These are phyloP conservation scores for Ametastegia equiseti DNA, from an alignment of 2,888 invertebrate species.

Conservation along the genomic window DNA sequence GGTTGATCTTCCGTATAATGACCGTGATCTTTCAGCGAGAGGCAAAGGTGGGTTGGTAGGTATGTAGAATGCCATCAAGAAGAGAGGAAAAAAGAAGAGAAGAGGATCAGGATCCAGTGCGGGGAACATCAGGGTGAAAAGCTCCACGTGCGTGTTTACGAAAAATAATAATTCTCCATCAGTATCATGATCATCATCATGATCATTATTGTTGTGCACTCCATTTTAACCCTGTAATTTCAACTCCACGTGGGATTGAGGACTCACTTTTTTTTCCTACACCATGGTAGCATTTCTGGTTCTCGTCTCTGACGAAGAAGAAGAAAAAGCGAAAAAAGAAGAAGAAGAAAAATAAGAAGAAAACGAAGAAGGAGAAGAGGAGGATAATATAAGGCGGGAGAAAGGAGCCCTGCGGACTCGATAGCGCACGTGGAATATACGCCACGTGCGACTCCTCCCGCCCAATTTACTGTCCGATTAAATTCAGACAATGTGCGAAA, in stretches of 20 bases:
- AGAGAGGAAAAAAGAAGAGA: neutral
- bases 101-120: too few species aligned
- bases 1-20: constrained; percentile 43
- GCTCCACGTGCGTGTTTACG: neutral
- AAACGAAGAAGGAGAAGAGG: too few species aligned
- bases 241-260: too few species aligned
- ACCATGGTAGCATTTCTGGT: too few species aligned
- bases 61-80: neutral
- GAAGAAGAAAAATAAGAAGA: too few species aligned
- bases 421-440: constrained; percentile 23
- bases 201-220: neutral
- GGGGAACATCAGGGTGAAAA: too few species aligned
- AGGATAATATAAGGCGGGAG: too few species aligned
- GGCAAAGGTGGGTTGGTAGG: neutral
- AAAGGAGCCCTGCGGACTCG: too few species aligned
- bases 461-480: constrained; percentile 14
- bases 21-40: neutral
- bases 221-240: neutral
- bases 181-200: neutral
- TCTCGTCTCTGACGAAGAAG: too few species aligned
- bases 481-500: neutral
- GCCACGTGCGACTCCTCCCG: constrained; percentile 18
- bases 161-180: neutral
- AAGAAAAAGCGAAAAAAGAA: too few species aligned
- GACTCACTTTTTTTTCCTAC: too few species aligned